Evolutionary conservation across 2,888 invertebrate genomes (phyloP), one percentile per base, ranked within the genome.

Genomic region (Philereme vetulata): DNA sequence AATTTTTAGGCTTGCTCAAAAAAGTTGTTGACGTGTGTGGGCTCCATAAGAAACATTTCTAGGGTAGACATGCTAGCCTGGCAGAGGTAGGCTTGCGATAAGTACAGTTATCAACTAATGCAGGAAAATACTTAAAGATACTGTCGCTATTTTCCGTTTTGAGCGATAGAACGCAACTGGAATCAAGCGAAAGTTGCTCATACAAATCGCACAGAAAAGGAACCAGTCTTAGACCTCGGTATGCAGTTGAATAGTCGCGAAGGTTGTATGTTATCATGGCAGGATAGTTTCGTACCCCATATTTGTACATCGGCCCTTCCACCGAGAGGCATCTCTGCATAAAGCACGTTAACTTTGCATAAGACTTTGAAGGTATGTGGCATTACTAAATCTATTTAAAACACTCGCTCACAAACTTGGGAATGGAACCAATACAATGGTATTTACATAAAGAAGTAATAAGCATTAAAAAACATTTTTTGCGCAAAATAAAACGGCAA

Each of bases 401-500:
- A 49, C 40, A 50, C 34, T 9, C 54, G 64, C 68, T 68, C 64
- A 57, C 70, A 72, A 67, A 66, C 63, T 61, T 56, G 64, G 57
- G 60, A 65, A 63, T 48, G 60, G 50, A 47, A 42, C 32, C 59
- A 60, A 58, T 66, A 78, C 81, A 82, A 81, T 80, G 71, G 77
- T 64, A 81, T 81, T 80, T 81, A 80, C 78, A 76, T 79, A 80
- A 72, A 72, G 70, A 72, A 74, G 71, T 71, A 74, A 67, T 77
- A 80, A 80, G 76, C 69, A 70, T 74, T 75, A 69, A 4, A 72
- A 75, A 75, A 77, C 74, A 75, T 74, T 75, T 74, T 67, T 76
- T 72, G 71, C 73, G 75, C 71, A 77, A 77, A 77, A 77, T 56
- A 71, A 76, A 77, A 72, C 75, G 75, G 77, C 71, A 72, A 74